These are phyloP conservation scores for Mirounga angustirostris DNA, from an alignment of 2,113 vertebrate species.

Conservation along the genomic window DNA sequence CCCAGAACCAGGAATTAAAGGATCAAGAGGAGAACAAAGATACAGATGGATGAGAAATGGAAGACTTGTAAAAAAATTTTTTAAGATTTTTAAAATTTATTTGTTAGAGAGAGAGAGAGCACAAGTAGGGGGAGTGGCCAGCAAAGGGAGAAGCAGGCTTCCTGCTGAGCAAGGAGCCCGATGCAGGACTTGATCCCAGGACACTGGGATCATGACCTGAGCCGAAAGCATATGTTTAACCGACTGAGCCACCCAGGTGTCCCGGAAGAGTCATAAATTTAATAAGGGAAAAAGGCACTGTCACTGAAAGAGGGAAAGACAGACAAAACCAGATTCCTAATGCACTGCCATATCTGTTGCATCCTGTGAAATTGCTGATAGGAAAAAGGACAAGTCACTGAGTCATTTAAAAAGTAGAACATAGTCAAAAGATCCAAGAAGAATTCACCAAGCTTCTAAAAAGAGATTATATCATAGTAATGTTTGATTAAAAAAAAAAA, in stretches of 20 bases:
- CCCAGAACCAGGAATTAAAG: constrained; percentile 14
- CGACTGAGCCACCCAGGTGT: neutral
- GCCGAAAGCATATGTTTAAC: neutral
- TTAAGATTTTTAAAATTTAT: neutral
- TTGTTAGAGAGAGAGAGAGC: no score
- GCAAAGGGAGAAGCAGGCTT: neutral
- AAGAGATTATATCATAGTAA: neutral
- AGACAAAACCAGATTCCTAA: neutral
- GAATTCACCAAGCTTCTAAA: constrained; percentile 54
- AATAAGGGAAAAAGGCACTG: constrained; percentile 16
- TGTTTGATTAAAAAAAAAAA: constrained; percentile 18
- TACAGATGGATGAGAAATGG: neutral
- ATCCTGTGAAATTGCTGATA: neutral
- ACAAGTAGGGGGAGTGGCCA: neutral
- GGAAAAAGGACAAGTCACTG: neutral
- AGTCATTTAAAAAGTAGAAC: constrained; percentile 34
- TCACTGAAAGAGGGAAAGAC: constrained; percentile 34
- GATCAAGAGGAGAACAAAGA: neutral
- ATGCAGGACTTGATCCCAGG: neutral
- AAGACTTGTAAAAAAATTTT: neutral
- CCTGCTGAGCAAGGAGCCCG: neutral
- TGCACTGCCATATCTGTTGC: neutral
- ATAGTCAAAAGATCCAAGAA: constrained; percentile 28
- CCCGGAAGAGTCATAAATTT: constrained; percentile 7
- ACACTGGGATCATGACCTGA: neutral